These are phyloP conservation scores for Prunella fulvescens DNA, from an alignment of 2,113 vertebrate species.

Conservation along the genomic window DNA sequence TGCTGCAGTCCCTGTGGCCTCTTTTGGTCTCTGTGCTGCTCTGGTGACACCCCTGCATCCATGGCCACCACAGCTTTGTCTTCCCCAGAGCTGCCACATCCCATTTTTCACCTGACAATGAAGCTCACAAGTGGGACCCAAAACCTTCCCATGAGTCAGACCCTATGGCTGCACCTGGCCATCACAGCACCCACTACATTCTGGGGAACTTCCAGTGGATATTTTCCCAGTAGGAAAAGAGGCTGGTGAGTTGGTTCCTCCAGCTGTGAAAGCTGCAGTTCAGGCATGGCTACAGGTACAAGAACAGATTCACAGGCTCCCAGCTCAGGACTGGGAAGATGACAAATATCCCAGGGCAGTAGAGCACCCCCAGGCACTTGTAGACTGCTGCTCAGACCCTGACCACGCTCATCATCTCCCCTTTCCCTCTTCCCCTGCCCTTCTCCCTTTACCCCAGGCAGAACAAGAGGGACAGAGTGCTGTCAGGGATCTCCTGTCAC, in stretches of 20 bases:
- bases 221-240: background rate
- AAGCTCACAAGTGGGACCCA: background rate
- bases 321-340: background rate
- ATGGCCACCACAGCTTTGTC: fast-evolving
- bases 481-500: background rate
- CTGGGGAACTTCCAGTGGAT: background rate
- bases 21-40: background rate
- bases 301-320: background rate
- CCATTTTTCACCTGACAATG: background rate
- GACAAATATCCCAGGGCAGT: background rate
- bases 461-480: background rate
- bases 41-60: background rate
- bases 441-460: background rate
- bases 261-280: background rate
- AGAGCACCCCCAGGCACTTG: background rate
- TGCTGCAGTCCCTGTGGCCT: background rate
- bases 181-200: background rate
- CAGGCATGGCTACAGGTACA: background rate
- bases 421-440: background rate
- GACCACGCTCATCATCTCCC: background rate
- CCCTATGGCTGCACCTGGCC: background rate
- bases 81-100: background rate
- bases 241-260: background rate
- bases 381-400: background rate
- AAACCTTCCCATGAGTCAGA: background rate